Evolutionary conservation across 2,888 invertebrate genomes (phyloP).

Genomic region (Terebella lapidaria): DNA sequence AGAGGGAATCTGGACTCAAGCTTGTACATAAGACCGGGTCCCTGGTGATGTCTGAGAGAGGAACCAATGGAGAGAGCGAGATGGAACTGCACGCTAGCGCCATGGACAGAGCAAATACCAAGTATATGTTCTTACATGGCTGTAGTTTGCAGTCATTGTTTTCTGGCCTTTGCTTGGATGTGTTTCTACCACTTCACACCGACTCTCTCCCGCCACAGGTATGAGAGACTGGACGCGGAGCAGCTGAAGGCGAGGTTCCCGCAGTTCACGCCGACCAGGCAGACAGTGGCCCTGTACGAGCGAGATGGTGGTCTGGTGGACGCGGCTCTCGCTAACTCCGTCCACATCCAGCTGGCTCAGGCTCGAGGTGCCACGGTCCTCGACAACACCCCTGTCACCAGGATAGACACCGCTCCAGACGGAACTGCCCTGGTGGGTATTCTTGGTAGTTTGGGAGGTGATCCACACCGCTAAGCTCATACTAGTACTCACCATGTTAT

Average conservation of each 20-base stretch:
- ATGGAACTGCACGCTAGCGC: constrained; percentile 34
- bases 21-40: constrained; percentile 41
- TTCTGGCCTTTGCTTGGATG: too few species aligned
- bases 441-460: not conserved
- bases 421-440: constrained; percentile 24
- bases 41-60: constrained; percentile 31
- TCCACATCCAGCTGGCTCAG: constrained; percentile 44
- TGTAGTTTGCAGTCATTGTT: not conserved
- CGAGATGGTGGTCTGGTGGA: constrained; percentile 46
- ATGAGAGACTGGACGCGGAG: constrained; percentile 29
- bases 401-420: constrained; percentile 26
- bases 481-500: not conserved
- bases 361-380: constrained; percentile 40
- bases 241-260: constrained; percentile 32
- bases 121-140: constrained; percentile 25
- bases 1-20: constrained; percentile 43
- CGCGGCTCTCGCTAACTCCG: constrained; percentile 42
- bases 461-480: not conserved
- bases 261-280: constrained; percentile 33
- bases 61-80: constrained; percentile 26
- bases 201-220: constrained; percentile 22
- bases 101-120: constrained; percentile 35
- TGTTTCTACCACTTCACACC: too few species aligned
- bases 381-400: constrained; percentile 38
- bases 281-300: constrained; percentile 35